Evolutionary conservation across 2,113 vertebrate genomes (phyloP), one percentile per base, ranked within the genome.

Genomic region (Microcebus tavaratra): DNA sequence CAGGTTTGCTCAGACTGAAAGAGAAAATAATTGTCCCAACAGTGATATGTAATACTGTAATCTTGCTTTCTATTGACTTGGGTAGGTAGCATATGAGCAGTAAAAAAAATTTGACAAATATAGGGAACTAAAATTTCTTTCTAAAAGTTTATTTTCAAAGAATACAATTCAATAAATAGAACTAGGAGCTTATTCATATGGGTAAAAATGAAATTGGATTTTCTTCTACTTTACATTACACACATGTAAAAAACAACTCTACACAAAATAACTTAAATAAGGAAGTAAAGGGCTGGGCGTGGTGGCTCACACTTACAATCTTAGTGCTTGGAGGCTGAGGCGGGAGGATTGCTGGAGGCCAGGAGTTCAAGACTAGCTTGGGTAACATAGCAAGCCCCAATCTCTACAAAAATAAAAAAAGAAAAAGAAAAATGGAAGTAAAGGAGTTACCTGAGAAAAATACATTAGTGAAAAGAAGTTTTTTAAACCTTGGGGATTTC

Each of bases 121-220:
- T 2, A 72, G 86, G 25, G 25, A 79, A 90, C 55, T 72, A 68
- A 78, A 53, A 84, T 83, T 89, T 76, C 21, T 12, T 88, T 88
- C 68, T 92, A 48, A 83, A 88, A 87, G 23, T 45, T 91, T 70
- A 61, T 78, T 95, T 95, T 67, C 70, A 68, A 59, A 31, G 31
- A 59, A 34, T 75, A 34, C 18, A 29, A 15, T 57, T 55, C 50
- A 42, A 31, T 57, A 57, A 83, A 6, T 31, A 12, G 50, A 68
- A 50, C 39, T 61, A 25, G 53, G 34, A 63, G 78, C 61, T 84
- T 84, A 93, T 78, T 92, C 34, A 55, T 65, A 61, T 27, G 59
- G 11, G 59, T 10, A 93, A 88, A 83, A 84, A 42, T 17, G 34
- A 68, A 82, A 72, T 61, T 84, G 23, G 39, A 53, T 31, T 61